A percentile compares a stretch with the other conserved stretches of the same genome.
phyloP scores from a whole-genome alignment of 1,140 invertebrate genomes.

The Branchinecta lindahli region DNA sequence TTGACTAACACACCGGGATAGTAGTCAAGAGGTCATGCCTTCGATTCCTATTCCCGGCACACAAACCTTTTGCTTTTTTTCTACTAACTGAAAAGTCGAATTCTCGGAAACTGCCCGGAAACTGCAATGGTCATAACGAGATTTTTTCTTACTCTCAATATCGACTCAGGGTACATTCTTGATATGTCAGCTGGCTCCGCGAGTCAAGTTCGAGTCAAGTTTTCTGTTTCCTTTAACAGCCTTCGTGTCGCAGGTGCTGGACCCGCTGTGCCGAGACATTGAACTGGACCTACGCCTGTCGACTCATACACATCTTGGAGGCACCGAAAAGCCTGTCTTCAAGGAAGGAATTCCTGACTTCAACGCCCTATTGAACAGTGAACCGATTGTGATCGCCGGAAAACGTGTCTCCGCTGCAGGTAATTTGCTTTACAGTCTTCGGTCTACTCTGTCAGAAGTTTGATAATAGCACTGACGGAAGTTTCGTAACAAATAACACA shows the following conservation, averaged over 20 bases:
- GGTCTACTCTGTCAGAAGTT: slow-evolving; percentile 24
- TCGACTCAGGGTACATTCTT: too few species aligned
- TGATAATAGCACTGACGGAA: slow-evolving; percentile 24
- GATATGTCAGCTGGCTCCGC: too few species aligned
- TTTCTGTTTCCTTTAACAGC: too few species aligned
- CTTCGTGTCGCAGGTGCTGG: slow-evolving; percentile 35
- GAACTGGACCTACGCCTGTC: slow-evolving; percentile 80
- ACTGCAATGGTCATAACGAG: too few species aligned
- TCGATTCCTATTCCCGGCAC: too few species aligned
- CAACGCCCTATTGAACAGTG: slow-evolving; percentile 37
- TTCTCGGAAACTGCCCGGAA: too few species aligned
- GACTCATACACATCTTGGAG: slow-evolving; percentile 73
- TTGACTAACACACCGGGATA: too few species aligned
- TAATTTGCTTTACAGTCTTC: slow-evolving; percentile 19
- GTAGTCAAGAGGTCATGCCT: too few species aligned
- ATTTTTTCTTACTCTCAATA: too few species aligned
- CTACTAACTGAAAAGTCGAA: too few species aligned
- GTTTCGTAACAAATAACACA: not conserved
- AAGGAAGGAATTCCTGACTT: slow-evolving; percentile 38
- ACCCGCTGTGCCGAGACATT: slow-evolving; percentile 63
- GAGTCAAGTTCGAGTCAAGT: too few species aligned
- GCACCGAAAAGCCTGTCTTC: slow-evolving; percentile 62
- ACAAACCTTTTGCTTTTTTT: too few species aligned
- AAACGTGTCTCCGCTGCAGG: slow-evolving; percentile 28
- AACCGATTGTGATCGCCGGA: slow-evolving; percentile 34